Conservation (phyloP, 2,113 vertebrate species). For the Polypterus senegalus region DNA sequence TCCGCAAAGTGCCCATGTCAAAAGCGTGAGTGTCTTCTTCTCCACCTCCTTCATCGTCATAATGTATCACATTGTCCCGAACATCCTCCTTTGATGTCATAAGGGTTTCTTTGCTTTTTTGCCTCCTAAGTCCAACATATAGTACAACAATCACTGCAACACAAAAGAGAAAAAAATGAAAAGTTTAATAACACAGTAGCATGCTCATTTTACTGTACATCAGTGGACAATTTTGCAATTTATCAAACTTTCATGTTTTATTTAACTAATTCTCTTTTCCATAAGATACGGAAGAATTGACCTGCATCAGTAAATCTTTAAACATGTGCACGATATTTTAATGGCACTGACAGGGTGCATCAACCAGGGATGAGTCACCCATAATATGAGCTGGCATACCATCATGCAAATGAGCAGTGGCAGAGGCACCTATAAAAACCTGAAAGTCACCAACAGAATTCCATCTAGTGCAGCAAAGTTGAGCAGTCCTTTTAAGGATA, state of each 20-base stretch:
- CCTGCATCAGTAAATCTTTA: too few relatives aligned
- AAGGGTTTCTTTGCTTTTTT: constrained; percentile 89
- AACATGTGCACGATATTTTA: too few relatives aligned
- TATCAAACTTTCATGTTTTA: neutral
- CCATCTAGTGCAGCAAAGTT: too few relatives aligned
- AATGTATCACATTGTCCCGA: constrained; percentile 94
- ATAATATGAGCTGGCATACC: too few relatives aligned
- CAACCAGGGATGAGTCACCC: too few relatives aligned
- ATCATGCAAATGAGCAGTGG: too few relatives aligned
- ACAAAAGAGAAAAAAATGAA: constrained; percentile 19
- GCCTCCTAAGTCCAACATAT: constrained; percentile 77
- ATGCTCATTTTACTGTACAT: neutral
- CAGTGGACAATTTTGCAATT: neutral
- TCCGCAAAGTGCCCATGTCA: constrained; percentile 89
- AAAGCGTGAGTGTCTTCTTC: constrained; percentile 97
- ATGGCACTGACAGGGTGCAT: too few relatives aligned
- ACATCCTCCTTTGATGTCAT: constrained; percentile 98
- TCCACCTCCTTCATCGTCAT: constrained; percentile 92
- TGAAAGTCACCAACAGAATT: too few relatives aligned
- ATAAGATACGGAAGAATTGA: too few relatives aligned
- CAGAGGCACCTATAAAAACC: too few relatives aligned
- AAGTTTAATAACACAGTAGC: constrained; percentile 14
- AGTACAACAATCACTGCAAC: constrained; percentile 82
- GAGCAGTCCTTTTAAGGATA: too few relatives aligned
- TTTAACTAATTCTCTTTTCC: too few relatives aligned